Base-by-base conservation (phyloP, 2,797 vertebrate species). In the Gobionotothen gibberifrons region DNA sequence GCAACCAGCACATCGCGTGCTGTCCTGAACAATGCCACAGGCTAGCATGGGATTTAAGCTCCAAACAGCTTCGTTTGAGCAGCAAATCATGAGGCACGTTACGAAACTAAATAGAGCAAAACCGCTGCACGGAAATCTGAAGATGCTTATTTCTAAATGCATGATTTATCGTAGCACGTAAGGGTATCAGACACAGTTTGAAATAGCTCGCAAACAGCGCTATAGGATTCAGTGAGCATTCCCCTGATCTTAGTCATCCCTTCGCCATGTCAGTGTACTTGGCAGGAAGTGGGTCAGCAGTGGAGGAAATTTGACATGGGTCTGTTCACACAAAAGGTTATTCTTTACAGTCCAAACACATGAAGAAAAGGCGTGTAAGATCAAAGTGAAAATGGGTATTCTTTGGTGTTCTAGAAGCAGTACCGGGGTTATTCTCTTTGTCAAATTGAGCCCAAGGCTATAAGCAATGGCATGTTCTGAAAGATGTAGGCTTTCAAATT, bases 241-340 rank as follows among this genome's bases (percentile, higher is more conserved):
- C 85, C 88, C 83, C 73, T 71, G 72, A 58, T 70, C 78, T 82
- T 56, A 87, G 73, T 83, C 84, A 80, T 82, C 74, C 64, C 51
- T 76, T 60, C 81, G 72, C 67, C 74, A 26, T 65, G 56, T 83
- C 79, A 72, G 69, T 71, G 49, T 80, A 84, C 85, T 87, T 55
- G 55, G 51, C 74, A 68, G 76, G 72, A 91, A 85, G 68, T 89
- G 83, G 91, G 93, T 95, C 91, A 90, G 77, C 80, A 78, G 82
- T 87, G 89, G 88, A 90, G 89, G 87, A 87, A 77, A 89, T 82
- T 76, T 76, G 76, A 86, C 87, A 89, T 88, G 93, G 84, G 87
- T 91, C 87, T 90, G 74, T 89, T 82, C 86, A 91, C 89, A 91
- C 90, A 81, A 88, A 73, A 36, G 32, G 75, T 81, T 82, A 79